Base-by-base conservation (phyloP, 2,888 invertebrate species). In the Polylopha cassiicola region DNA sequence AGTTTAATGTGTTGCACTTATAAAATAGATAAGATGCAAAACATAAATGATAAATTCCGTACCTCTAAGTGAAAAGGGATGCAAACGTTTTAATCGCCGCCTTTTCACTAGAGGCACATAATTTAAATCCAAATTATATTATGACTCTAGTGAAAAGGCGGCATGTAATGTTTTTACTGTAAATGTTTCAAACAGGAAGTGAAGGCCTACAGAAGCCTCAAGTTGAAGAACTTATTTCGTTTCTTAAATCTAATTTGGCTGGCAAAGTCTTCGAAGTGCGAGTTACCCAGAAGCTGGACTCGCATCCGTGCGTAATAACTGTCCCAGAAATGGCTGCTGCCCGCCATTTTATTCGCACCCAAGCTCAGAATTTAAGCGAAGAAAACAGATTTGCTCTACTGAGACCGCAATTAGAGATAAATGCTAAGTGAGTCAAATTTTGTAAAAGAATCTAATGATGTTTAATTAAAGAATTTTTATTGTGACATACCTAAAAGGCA, bases 301-400 rank as follows among this genome's bases (percentile, higher is more conserved):
- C 90, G 1, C 96, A 99, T 81, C 98, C 99, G 0, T 98, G 98
- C 69, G 94, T 98, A 1, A 90, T 99, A 2, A 97, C 97, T 0
- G 97, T 98, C 0, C 95, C 94, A 52, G 98, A 99, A 79, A 98
- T 98, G 97, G 98, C 95, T 0, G 94, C 97, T 1, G 98, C 98
- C 0, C 87, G 99, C 27, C 98, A 98, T 75, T 98, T 98, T 63
- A 91, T 98, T 37, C 89, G 95, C 37, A 96, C 97, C 0, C 95
- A 97, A 60, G 92, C 95, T 34, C 91, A 92, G 53, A 90, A 89
- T 56, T 72, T 95, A 37, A 89, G 91, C 0, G 95, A 97, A 57
- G 95, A 96, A 58, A 92, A 93, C 65, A 89, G 95, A 60, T 95
- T 91, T 64, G 92, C 93, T 1, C 74, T 98, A 42, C 79, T 98